Evolutionary conservation across 1,140 invertebrate genomes (phyloP).

Genomic region (Macrosteles quadrilineatus): DNA sequence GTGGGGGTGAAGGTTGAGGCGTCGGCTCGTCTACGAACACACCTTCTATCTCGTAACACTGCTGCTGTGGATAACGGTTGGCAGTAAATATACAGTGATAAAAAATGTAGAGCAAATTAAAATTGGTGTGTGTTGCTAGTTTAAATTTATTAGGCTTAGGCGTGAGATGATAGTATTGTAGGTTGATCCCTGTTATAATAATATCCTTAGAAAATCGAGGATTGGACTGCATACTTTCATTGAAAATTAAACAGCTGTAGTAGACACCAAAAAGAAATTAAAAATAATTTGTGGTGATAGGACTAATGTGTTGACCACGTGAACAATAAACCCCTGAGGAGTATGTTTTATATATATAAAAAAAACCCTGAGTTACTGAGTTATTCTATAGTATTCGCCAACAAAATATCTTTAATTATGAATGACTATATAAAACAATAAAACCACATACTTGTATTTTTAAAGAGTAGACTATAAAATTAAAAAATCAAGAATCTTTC

Average conservation of each 20-base stretch:
- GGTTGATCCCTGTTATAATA: neutral
- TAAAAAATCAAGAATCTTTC: too few species aligned
- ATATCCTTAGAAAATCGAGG: neutral
- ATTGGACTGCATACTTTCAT: neutral
- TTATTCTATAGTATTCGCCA: too few species aligned
- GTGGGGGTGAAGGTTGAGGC: neutral
- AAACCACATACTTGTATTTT: too few species aligned
- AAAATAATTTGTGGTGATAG: neutral
- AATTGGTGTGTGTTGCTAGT: neutral
- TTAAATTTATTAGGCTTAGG: neutral
- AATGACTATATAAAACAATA: too few species aligned
- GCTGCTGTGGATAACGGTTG: neutral
- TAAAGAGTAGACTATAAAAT: too few species aligned
- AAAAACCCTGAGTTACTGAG: too few species aligned
- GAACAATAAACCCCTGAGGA: too few species aligned
- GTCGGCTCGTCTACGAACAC: slow-evolving; percentile 6
- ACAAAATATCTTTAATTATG: too few species aligned
- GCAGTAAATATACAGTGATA: neutral
- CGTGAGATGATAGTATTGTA: neutral
- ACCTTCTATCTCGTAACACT: slow-evolving; percentile 21
- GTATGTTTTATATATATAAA: too few species aligned
- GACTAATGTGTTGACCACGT: neutral
- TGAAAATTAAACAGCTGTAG: neutral
- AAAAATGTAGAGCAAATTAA: neutral
- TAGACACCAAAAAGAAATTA: neutral